Percentiles rank a stretch among this genome's conserved stretches.
phyloP scores from a whole-genome alignment of 2,888 invertebrate genomes.

The Clostera curtula region DNA sequence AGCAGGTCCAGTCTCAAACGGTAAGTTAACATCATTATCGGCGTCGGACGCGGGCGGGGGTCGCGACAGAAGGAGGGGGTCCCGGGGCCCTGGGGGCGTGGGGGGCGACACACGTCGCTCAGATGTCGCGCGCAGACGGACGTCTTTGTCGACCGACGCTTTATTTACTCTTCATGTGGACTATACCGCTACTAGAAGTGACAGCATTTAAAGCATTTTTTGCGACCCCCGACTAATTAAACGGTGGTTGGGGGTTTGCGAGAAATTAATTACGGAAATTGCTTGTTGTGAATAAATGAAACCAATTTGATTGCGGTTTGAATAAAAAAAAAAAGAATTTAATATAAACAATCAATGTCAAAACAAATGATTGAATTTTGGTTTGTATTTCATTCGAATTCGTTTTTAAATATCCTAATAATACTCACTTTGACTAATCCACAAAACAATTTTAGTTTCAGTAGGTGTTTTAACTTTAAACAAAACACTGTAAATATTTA shows the following conservation, averaged over 20 bases:
- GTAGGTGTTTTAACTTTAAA: too few species aligned
- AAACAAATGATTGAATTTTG: too few species aligned
- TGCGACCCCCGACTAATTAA: slow-evolving; percentile 37
- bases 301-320: too few species aligned
- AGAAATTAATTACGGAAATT: slow-evolving; percentile 11
- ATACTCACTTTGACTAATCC: too few species aligned
- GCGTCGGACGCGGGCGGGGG: slow-evolving; percentile 37
- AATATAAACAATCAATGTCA: too few species aligned
- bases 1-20: slow-evolving; percentile 56
- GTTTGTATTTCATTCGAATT: too few species aligned
- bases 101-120: slow-evolving; percentile 70
- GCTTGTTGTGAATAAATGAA: slow-evolving; percentile 7
- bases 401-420: too few species aligned
- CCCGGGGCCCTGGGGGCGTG: slow-evolving; percentile 16
- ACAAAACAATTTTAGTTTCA: too few species aligned
- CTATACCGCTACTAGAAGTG: slow-evolving; percentile 57
- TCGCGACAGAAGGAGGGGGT: slow-evolving; percentile 12
- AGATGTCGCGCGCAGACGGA: slow-evolving; percentile 71
- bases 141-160: slow-evolving; percentile 71
- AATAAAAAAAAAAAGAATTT: too few species aligned
- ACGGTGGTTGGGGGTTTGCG: slow-evolving; percentile 18
- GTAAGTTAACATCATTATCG: slow-evolving; percentile 73
- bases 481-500: too few species aligned
- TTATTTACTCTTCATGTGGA: slow-evolving; percentile 57
- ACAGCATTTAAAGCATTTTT: slow-evolving; percentile 40